phyloP scores from a whole-genome alignment of 2,797 vertebrate genomes.

The Coregonus sp. region DNA sequence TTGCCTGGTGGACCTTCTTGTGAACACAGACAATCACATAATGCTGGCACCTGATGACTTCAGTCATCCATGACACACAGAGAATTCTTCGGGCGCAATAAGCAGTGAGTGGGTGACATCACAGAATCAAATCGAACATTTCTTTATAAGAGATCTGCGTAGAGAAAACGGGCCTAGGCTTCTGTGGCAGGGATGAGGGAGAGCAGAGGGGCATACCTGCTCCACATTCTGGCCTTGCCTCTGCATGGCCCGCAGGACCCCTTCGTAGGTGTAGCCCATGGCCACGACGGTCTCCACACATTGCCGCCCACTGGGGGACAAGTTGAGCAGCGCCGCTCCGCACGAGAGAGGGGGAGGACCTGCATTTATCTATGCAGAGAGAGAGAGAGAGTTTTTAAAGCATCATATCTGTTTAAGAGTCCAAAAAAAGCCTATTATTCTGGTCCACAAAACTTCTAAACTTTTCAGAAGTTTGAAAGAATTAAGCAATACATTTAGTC shows the following conservation, averaged over 20 bases:
- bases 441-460: background rate
- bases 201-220: slow-evolving; percentile 77
- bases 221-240: slow-evolving; percentile 95
- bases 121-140: background rate
- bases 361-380: background rate
- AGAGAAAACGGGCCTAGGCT: slow-evolving; percentile 21
- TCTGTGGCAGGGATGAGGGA: slow-evolving; percentile 1
- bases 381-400: background rate
- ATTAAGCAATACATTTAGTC: background rate
- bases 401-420: background rate
- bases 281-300: slow-evolving; percentile 90
- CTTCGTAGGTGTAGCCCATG: slow-evolving; percentile 95
- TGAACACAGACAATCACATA: background rate
- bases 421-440: too few relatives aligned
- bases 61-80: background rate
- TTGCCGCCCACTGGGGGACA: slow-evolving; percentile 86
- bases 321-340: slow-evolving; percentile 74
- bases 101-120: background rate
- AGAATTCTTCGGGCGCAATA: background rate
- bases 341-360: slow-evolving; percentile 58
- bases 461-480: background rate
- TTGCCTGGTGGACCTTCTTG: background rate
- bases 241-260: slow-evolving; percentile 93
- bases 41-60: background rate
- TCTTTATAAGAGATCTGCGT: background rate